A percentile compares a stretch with the other conserved stretches of the same genome.
phyloP scores from a whole-genome alignment of 2,888 invertebrate genomes.

The Tenthredo scrophulariae region DNA sequence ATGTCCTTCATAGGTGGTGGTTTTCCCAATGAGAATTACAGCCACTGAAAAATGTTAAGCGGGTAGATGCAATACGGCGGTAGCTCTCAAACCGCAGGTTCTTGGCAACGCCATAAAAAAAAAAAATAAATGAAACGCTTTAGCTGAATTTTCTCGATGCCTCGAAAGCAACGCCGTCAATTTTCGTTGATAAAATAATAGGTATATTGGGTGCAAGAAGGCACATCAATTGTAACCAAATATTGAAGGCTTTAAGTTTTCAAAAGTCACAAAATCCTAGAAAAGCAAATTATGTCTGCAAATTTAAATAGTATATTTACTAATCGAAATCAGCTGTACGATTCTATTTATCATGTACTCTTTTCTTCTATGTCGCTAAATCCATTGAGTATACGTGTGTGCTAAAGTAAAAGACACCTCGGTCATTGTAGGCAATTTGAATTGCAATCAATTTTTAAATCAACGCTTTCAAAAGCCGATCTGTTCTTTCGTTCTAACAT shows the following conservation, averaged over 20 bases:
- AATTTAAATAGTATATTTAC: slow-evolving; percentile 24
- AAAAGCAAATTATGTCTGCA: slow-evolving; percentile 3
- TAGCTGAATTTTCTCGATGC: slow-evolving; percentile 21
- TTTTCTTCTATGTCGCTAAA: slow-evolving; percentile 6
- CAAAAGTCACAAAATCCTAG: slow-evolving; percentile 16
- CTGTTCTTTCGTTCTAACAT: background rate
- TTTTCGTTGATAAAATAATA: background rate
- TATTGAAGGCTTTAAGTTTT: background rate
- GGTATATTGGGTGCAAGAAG: background rate
- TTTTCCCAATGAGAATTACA: background rate
- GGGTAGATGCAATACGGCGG: slow-evolving; percentile 47
- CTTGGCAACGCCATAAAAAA: background rate
- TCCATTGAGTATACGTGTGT: background rate
- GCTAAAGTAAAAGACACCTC: background rate
- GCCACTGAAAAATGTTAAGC: background rate
- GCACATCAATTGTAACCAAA: background rate
- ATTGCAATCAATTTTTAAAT: background rate
- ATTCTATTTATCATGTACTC: background rate
- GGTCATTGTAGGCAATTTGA: background rate
- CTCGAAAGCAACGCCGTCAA: slow-evolving; percentile 3
- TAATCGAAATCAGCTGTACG: background rate
- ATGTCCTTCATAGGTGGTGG: slow-evolving; percentile 15
- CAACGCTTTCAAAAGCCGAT: background rate
- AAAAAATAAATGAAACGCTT: background rate
- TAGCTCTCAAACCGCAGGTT: slow-evolving; percentile 8